Evolutionary conservation across 2,113 vertebrate genomes (phyloP).

Genomic region (Campylomormyrus tamandua): DNA sequence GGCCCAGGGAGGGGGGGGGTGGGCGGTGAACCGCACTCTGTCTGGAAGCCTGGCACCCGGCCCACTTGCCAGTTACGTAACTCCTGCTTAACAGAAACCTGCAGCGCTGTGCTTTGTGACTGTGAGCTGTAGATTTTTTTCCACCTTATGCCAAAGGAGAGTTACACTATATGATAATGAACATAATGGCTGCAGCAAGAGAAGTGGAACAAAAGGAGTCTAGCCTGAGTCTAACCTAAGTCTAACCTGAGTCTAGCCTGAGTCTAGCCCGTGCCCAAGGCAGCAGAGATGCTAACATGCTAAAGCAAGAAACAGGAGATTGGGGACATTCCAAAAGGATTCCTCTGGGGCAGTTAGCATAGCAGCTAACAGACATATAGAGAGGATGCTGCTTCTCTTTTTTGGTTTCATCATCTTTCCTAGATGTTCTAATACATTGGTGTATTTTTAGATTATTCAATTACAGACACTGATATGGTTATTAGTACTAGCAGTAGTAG

Average conservation of each 20-base stretch:
- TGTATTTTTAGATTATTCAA: neutral
- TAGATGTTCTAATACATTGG: neutral
- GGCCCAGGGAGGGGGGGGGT: neutral
- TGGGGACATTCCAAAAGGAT: neutral
- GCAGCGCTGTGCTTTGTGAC: slow-evolving; percentile 23
- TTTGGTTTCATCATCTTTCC: neutral
- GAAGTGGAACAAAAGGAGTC: neutral
- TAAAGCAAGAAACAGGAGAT: neutral
- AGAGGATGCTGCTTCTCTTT: neutral
- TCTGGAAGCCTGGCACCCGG: slow-evolving; percentile 38
- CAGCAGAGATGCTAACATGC: neutral
- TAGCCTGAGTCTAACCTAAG: too few species aligned
- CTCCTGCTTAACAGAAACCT: slow-evolving; percentile 22
- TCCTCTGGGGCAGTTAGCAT: neutral
- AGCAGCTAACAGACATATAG: neutral
- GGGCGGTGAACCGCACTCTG: neutral
- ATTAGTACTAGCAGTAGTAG: neutral
- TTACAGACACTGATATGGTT: neutral
- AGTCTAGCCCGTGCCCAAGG: neutral
- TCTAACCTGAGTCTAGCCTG: too few species aligned
- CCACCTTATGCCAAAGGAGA: neutral
- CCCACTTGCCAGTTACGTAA: slow-evolving; percentile 52
- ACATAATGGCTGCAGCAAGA: neutral
- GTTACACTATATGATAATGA: neutral
- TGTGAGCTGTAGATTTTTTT: neutral